Evolutionary conservation across 2,113 vertebrate genomes (phyloP).

Genomic region (Gymnorhina tibicen): DNA sequence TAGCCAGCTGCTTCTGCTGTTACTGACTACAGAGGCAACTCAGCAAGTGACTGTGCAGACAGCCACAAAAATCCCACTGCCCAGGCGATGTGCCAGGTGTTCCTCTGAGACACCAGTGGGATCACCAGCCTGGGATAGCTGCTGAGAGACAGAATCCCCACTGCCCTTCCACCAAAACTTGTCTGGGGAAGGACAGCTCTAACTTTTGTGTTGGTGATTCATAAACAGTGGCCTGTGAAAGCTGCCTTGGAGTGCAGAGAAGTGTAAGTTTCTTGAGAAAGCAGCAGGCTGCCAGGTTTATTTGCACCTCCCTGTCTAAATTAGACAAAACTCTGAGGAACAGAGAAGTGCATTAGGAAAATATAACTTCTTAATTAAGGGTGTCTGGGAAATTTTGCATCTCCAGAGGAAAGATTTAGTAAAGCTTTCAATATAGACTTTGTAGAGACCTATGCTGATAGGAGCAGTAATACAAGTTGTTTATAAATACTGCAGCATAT

Average conservation of each 20-base stretch:
- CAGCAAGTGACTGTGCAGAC: fast-evolving
- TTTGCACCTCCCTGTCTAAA: background rate
- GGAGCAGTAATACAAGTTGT: background rate
- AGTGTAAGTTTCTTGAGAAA: background rate
- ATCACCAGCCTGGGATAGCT: background rate
- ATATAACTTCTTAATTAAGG: background rate
- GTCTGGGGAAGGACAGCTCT: background rate
- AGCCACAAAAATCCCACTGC: background rate
- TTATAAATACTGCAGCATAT: background rate
- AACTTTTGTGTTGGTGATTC: fast-evolving
- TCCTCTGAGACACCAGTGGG: background rate
- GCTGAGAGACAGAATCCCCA: background rate
- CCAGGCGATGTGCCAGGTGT: background rate
- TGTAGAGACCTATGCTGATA: background rate
- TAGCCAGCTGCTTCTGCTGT: background rate
- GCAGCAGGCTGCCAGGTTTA: background rate
- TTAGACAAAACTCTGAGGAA: background rate
- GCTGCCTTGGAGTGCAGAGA: background rate
- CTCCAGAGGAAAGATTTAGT: background rate
- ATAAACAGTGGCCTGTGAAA: background rate
- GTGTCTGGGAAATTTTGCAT: background rate
- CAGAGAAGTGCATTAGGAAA: background rate
- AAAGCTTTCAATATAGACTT: background rate
- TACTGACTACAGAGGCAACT: background rate
- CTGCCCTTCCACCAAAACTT: no score